A percentile compares a stretch with the other conserved stretches of the same genome.
Conservation (phyloP, 2,797 vertebrate genomes). For the Myripristis jacobus region DNA sequence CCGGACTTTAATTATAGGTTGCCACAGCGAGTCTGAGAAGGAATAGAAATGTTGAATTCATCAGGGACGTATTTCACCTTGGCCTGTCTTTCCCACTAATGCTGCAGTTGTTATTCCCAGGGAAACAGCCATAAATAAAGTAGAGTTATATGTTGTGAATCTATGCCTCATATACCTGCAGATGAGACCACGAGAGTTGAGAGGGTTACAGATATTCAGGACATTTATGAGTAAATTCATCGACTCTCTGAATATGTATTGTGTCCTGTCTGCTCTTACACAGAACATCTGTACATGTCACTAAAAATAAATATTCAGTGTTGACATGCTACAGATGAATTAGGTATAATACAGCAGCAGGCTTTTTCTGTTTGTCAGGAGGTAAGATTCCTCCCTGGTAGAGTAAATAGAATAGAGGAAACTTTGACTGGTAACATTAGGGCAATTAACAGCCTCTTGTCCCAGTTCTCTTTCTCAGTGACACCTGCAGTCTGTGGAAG, state of each 20-base stretch:
- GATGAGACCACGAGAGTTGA: not conserved
- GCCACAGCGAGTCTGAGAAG: slow-evolving; percentile 1
- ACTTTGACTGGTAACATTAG: slow-evolving; percentile 27
- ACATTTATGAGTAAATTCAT: not conserved
- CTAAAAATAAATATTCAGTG: slow-evolving; percentile 14
- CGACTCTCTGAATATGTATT: not conserved
- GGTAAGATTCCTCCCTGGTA: slow-evolving; percentile 12
- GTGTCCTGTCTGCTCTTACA: slow-evolving; percentile 1
- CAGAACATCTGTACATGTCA: not conserved
- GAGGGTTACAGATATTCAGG: not conserved
- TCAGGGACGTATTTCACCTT: slow-evolving; percentile 17
- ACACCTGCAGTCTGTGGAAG: slow-evolving; percentile 42
- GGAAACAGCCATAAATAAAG: slow-evolving; percentile 23
- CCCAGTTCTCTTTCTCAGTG: slow-evolving; percentile 26
- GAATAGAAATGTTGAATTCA: slow-evolving; percentile 17
- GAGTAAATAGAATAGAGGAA: slow-evolving; percentile 16
- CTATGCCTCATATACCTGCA: not conserved
- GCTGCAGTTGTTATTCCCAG: slow-evolving; percentile 7
- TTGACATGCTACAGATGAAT: slow-evolving; percentile 11
- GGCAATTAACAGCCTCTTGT: slow-evolving; percentile 35
- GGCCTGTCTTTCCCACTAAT: slow-evolving; percentile 4
- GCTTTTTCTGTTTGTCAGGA: slow-evolving; percentile 18
- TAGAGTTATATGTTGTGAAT: slow-evolving; percentile 12
- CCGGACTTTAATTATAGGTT: slow-evolving; percentile 16
- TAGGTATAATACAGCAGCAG: slow-evolving; percentile 1